Evolutionary conservation across 2,888 invertebrate genomes (phyloP), one percentile per base, ranked within the genome.

Genomic region (Drosophila histrio): DNA sequence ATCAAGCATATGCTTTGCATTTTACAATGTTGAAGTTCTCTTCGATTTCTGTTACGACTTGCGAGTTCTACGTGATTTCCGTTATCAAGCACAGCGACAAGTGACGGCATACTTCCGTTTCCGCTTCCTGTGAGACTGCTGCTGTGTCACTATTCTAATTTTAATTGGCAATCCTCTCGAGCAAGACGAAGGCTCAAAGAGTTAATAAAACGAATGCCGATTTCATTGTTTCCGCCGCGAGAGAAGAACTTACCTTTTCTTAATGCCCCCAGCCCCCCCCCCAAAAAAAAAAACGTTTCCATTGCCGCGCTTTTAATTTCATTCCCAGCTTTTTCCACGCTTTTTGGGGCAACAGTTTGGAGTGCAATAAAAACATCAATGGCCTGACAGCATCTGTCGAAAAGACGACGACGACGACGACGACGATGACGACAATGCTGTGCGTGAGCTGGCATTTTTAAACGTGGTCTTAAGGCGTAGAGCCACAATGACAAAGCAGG

Each of bases 321-420:
- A 76, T 66, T 66, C 36, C 6, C 19, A 26, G 28, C n/a, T n/a
- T 30, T 15, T 56, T 43, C 44, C 17, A 6, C 26, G 24, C 34
- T 59, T 67, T 57, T 66, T 64, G 32, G 44, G 73, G 66, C 76
- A 78, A 77, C 86, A 82, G 72, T 83, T 80, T 71, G 83, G 46
- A 52, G 68, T 54, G 63, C 57, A 80, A 80, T 86, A 80, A 83
- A 83, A 83, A 64, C 69, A 67, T 80, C 76, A 82, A 77, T 78
- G 61, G 43, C 72, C 41, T 60, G 61, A 69, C 72, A 62, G 47
- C 79, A 77, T 79, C 70, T 66, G 85, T 77, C 34, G 26, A 43
- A 49, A 15, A 15, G 13, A 26, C 17, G 19, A 49, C 22, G 15
- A n/a, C n/a, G n/a, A n/a, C n/a, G n/a, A n/a, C n/a, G n/a, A n/a